These are phyloP conservation scores for Athene cunicularia DNA, from an alignment of 2,113 vertebrate species.

Conservation along the genomic window DNA sequence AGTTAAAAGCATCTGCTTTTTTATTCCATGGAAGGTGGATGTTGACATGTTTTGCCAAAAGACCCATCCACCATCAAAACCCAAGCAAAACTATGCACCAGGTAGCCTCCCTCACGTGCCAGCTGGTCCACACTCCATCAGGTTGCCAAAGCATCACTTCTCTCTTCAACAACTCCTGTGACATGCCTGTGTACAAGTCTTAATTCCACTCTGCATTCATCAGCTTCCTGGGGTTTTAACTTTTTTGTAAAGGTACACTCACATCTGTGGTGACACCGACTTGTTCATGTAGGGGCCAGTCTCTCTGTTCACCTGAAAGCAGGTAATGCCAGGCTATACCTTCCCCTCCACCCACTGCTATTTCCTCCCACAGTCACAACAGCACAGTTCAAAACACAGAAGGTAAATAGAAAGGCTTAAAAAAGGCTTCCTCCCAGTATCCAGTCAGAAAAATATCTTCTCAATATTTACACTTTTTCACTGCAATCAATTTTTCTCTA, in stretches of 20 bases:
- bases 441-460: neutral
- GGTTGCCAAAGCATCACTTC: neutral
- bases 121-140: fast-evolving
- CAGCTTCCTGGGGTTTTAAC: neutral
- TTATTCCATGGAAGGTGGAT: neutral
- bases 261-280: neutral
- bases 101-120: fast-evolving
- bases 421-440: neutral
- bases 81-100: neutral
- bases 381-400: neutral
- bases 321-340: neutral
- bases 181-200: fast-evolving
- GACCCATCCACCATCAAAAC: neutral
- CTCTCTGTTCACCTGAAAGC: neutral
- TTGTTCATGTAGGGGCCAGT: fast-evolving
- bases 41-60: neutral
- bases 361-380: neutral
- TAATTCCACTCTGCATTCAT: neutral
- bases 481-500: neutral
- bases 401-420: neutral
- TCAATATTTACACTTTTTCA: neutral
- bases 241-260: neutral
- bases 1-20: neutral
- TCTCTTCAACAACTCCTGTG: neutral
- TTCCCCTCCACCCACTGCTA: neutral